Evolutionary conservation across 2,888 invertebrate genomes (phyloP).

Genomic region (Apamea crenata): DNA sequence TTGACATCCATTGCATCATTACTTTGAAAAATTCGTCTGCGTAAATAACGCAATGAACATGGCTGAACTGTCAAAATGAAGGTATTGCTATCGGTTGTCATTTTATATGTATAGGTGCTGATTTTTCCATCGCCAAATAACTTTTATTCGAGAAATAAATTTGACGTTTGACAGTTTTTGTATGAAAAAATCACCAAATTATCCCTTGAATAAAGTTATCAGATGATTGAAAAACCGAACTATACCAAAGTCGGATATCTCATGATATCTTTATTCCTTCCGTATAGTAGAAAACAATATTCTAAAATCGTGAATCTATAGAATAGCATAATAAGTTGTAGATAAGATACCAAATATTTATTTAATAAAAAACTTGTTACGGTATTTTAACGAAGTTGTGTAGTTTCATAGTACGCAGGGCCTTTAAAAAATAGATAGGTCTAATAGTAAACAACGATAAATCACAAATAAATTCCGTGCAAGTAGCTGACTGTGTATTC

Average conservation of each 20-base stretch:
- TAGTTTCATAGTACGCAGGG: background rate
- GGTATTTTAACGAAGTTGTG: slow-evolving; percentile 27
- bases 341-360: slow-evolving; percentile 7
- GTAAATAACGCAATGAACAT: background rate
- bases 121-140: no score
- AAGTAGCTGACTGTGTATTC: slow-evolving; percentile 42
- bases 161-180: no score
- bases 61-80: background rate
- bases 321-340: slow-evolving; percentile 1
- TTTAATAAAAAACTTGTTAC: slow-evolving; percentile 1
- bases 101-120: background rate
- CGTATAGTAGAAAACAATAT: slow-evolving; percentile 9
- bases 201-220: no score
- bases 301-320: slow-evolving; percentile 1
- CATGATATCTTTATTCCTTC: slow-evolving; percentile 13
- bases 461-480: slow-evolving; percentile 8
- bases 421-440: background rate
- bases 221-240: no score
- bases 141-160: no score
- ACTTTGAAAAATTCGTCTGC: background rate
- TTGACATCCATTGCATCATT: no score
- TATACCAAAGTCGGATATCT: slow-evolving; percentile 4
- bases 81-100: background rate
- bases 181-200: no score
- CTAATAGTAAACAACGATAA: background rate